Conservation (phyloP, 2,113 vertebrate genomes). For the Tylochromis polylepis region DNA sequence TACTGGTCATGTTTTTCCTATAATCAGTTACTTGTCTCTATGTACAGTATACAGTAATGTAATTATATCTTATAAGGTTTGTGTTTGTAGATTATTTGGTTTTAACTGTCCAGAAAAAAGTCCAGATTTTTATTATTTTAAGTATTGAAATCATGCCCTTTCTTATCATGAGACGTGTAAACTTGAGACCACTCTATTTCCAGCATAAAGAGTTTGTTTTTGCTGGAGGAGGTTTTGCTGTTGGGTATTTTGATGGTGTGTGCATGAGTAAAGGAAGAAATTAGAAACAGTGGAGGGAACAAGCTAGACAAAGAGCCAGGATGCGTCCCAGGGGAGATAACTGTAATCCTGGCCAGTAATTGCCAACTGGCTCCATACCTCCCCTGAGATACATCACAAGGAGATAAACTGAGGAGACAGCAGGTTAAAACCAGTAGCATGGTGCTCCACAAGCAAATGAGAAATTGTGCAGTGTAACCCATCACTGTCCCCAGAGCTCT, state of each 20-base stretch:
- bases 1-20: neutral
- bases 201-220: constrained; percentile 11
- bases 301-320: constrained; percentile 7
- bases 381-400: constrained; percentile 41
- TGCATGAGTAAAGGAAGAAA: neutral
- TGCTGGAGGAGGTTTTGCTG: neutral
- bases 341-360: constrained; percentile 54
- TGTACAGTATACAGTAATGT: neutral
- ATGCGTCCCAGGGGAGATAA: neutral
- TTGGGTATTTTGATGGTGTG: neutral
- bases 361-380: constrained; percentile 38
- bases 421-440: constrained; percentile 44
- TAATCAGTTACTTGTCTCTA: neutral
- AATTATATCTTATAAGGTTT: neutral
- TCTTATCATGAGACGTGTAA: neutral
- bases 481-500: constrained; percentile 52
- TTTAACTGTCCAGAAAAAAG: neutral
- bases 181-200: constrained; percentile 58
- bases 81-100: neutral
- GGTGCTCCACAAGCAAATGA: constrained; percentile 37
- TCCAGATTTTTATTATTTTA: neutral
- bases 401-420: constrained; percentile 52
- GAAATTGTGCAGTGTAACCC: constrained; percentile 46
- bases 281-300: neutral
- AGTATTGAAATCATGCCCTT: neutral